Percentiles rank a stretch among this genome's conserved stretches.
Evolutionary conservation across 2,113 vertebrate species (phyloP).

Genomic region (Neodon shergylaensis): DNA sequence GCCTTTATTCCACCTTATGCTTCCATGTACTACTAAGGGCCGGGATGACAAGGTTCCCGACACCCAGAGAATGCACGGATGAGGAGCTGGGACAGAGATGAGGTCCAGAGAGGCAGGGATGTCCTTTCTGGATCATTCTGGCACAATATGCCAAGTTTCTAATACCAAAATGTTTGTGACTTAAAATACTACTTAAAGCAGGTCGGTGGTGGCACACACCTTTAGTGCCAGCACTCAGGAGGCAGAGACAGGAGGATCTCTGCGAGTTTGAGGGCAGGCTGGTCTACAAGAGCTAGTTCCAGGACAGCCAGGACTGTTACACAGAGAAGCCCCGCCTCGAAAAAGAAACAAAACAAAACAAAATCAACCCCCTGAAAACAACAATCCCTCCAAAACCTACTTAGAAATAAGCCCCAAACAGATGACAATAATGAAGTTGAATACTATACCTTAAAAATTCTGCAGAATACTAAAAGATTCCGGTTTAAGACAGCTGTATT

Average conservation of each 20-base stretch:
- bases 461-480: constrained; percentile 58
- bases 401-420: constrained; percentile 66
- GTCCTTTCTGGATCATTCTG: not conserved
- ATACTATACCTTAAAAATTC: constrained; percentile 72
- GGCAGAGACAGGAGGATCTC: not conserved
- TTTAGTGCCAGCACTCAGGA: not conserved
- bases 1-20: not conserved
- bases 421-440: constrained; percentile 62
- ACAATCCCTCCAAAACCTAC: not conserved
- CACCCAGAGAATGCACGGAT: not conserved
- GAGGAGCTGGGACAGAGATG: not conserved
- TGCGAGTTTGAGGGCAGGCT: not conserved
- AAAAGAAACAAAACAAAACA: not conserved
- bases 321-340: not conserved
- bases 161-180: constrained; percentile 21
- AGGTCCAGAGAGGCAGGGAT: not conserved
- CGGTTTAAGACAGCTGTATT: constrained; percentile 73
- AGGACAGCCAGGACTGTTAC: not conserved
- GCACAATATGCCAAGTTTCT: not conserved
- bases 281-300: too few species aligned
- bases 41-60: not conserved
- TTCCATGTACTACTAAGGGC: not conserved
- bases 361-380: not conserved
- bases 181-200: not conserved
- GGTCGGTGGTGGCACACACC: not conserved